Conservation (phyloP, 2,888 invertebrate genomes). For the Trissoscelio sp. region DNA sequence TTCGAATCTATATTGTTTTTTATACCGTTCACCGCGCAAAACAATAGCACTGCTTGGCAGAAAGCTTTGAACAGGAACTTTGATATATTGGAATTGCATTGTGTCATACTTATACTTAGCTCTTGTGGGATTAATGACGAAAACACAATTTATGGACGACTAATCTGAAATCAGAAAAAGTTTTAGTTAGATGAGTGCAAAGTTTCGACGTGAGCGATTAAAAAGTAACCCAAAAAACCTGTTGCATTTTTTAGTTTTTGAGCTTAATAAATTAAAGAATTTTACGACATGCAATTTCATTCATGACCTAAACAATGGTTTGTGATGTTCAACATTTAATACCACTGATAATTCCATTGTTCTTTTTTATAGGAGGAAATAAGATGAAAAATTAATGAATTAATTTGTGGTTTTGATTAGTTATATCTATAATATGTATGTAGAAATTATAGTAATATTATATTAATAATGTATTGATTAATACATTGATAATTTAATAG, state of each 20-base stretch:
- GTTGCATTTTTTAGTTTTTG: neutral
- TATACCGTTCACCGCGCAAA: conserved; percentile 26
- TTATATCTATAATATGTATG: too few species aligned
- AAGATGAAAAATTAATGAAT: too few species aligned
- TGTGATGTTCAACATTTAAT: too few species aligned
- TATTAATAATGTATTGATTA: too few species aligned
- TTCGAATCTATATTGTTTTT: conserved; percentile 55
- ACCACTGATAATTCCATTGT: too few species aligned
- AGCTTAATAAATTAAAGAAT: neutral
- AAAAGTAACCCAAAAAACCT: neutral
- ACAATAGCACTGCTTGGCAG: conserved; percentile 39
- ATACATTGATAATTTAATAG: too few species aligned
- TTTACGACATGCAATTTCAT: neutral
- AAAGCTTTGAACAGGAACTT: conserved; percentile 53
- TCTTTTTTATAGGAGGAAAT: too few species aligned
- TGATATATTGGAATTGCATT: conserved; percentile 52
- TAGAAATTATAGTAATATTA: too few species aligned
- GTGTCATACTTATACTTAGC: conserved; percentile 51
- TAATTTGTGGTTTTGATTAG: too few species aligned
- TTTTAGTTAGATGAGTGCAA: neutral
- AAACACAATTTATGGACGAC: conserved; percentile 25
- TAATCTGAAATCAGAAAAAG: conserved; percentile 43
- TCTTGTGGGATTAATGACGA: conserved; percentile 26
- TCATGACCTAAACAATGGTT: neutral
- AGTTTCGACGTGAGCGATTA: neutral